Percentiles rank a stretch among this genome's conserved stretches.
phyloP scores from a whole-genome alignment of 2,888 invertebrate species.

The Mystacides longicornis region DNA sequence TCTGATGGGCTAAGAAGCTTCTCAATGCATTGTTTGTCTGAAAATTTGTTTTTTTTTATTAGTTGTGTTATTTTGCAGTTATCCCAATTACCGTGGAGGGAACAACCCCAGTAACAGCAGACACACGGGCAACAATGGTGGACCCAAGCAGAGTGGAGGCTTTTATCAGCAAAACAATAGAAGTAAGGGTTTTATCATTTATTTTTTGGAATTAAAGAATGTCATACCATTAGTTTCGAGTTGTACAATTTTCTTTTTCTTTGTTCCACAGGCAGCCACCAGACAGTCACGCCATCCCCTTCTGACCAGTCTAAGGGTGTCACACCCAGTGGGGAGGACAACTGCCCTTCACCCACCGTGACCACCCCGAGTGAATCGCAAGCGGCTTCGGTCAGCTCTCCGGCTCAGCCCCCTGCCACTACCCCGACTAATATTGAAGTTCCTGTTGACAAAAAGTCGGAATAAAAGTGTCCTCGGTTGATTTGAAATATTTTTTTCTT shows the following conservation, averaged over 20 bases:
- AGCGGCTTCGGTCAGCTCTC: conserved; percentile 29
- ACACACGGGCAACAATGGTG: conserved; percentile 15
- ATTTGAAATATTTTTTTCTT: too few relatives aligned
- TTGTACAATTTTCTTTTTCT: background rate
- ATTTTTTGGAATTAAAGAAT: background rate
- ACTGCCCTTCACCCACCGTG: conserved; percentile 24
- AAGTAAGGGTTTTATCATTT: conserved; percentile 24
- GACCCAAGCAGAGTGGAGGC: conserved; percentile 13
- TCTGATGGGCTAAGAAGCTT: background rate
- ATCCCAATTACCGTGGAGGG: conserved; percentile 12
- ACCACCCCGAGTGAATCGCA: conserved; percentile 20
- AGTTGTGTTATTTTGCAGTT: background rate
- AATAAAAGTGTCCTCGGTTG: too few relatives aligned
- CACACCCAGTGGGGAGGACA: conserved; percentile 9
- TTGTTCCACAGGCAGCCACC: conserved; percentile 13
- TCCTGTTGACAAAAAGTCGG: conserved; percentile 14
- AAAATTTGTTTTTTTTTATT: background rate
- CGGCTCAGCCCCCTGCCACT: conserved; percentile 32
- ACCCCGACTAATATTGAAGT: conserved; percentile 28
- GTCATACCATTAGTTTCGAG: background rate
- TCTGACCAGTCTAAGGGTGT: conserved; percentile 18
- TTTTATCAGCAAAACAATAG: conserved; percentile 32
- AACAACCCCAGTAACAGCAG: conserved; percentile 10
- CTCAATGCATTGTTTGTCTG: background rate
- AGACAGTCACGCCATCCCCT: conserved; percentile 9